Percentiles rank a stretch among this genome's conserved stretches.
phyloP scores from a whole-genome alignment of 2,797 vertebrate species.

The Sylvia borin region DNA sequence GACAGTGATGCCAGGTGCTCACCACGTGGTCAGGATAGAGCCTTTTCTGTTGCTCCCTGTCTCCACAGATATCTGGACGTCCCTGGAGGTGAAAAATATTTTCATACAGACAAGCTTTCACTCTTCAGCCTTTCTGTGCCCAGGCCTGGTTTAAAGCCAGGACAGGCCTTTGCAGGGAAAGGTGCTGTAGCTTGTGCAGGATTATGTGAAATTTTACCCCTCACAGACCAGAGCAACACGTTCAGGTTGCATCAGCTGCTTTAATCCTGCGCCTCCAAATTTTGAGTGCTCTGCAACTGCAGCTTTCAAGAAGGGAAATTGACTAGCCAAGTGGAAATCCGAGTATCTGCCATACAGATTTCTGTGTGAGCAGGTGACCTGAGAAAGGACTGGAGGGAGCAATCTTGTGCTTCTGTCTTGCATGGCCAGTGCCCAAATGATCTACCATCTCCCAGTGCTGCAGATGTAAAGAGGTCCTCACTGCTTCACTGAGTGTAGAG shows the following conservation, averaged over 20 bases:
- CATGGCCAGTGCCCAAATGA: not conserved
- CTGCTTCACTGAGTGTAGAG: fast-evolving
- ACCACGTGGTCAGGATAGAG: not conserved
- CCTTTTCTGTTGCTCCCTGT: not conserved
- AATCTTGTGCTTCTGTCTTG: not conserved
- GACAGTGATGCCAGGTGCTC: not conserved
- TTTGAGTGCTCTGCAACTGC: not conserved
- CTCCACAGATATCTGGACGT: not conserved
- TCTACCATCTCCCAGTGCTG: not conserved
- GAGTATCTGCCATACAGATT: not conserved
- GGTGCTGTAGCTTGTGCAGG: fast-evolving
- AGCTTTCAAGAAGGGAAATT: not conserved
- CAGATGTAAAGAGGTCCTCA: not conserved
- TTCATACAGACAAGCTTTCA: not conserved
- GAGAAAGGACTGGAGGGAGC: not conserved
- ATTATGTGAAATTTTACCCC: not conserved
- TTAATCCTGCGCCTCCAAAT: not conserved
- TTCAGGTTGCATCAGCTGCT: not conserved
- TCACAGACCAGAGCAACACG: not conserved
- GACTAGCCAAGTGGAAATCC: not conserved
- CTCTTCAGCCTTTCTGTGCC: not conserved
- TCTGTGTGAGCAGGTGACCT: not conserved
- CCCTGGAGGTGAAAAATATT: not conserved
- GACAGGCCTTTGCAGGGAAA: not conserved
- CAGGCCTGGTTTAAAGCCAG: not conserved